These are phyloP conservation scores for Atrina japonica DNA, from an alignment of 2,888 invertebrate genomes.

Conservation along the genomic window DNA sequence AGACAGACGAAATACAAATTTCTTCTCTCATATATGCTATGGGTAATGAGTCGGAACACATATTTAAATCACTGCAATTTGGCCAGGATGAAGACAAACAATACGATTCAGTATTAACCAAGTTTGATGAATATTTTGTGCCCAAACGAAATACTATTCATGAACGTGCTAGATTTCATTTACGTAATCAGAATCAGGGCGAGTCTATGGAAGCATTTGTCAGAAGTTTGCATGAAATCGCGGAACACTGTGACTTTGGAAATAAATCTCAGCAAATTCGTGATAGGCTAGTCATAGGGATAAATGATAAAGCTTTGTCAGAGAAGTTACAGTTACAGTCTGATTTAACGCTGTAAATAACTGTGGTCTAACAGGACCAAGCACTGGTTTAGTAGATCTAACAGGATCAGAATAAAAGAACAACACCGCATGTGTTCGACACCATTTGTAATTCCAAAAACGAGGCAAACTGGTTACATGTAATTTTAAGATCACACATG, in stretches of 20 bases:
- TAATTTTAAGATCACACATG: no score
- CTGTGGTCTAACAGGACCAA: conserved; percentile 24
- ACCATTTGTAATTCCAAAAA: no score
- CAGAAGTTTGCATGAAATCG: conserved; percentile 32
- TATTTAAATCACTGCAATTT: conserved; percentile 42
- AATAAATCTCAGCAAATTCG: conserved; percentile 35
- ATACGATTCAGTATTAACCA: conserved; percentile 30
- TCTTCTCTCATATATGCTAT: conserved; percentile 43
- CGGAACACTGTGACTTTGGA: conserved; percentile 40
- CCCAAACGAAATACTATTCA: conserved; percentile 38
- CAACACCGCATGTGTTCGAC: no score
- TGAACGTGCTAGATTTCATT: conserved; percentile 33
- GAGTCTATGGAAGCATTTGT: conserved; percentile 37
- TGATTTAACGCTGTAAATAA: conserved; percentile 25
- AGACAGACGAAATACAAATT: conserved; percentile 41
- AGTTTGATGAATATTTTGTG: conserved; percentile 40
- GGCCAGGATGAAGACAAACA: conserved; percentile 18
- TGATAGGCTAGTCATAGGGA: conserved; percentile 37
- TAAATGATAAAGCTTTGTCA: conserved; percentile 28
- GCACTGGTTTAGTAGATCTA: background rate
- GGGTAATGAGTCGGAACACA: conserved; percentile 43
- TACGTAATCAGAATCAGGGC: conserved; percentile 17
- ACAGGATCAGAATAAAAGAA: no score
- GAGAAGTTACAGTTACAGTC: conserved; percentile 34
- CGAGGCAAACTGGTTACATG: no score